Conservation (phyloP, 2,113 vertebrate genomes). For the Ranitomeya variabilis region DNA sequence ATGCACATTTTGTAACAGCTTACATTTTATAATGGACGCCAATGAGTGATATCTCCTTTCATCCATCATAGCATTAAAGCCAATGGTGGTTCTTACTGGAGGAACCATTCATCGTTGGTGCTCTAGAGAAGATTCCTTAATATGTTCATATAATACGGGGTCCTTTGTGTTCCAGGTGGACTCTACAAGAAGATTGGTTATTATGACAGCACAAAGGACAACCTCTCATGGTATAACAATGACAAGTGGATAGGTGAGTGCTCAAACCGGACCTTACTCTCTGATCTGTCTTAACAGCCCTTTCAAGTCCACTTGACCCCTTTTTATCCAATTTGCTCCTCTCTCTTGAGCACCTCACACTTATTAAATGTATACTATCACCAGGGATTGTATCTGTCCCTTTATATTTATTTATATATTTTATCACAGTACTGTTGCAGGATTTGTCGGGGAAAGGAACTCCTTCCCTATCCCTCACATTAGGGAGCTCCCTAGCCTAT, state of each 20-base stretch:
- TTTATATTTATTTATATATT: background rate
- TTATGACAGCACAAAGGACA: constrained; percentile 93
- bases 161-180: constrained; percentile 71
- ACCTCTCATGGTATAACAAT: constrained; percentile 89
- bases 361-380: background rate
- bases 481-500: too few species aligned
- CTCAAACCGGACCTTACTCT: background rate
- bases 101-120: too few species aligned
- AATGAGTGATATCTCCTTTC: background rate
- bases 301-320: background rate
- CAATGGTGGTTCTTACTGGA: background rate
- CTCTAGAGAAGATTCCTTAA: background rate
- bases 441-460: too few species aligned
- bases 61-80: background rate
- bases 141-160: background rate
- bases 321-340: background rate
- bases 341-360: background rate
- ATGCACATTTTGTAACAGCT: background rate
- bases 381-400: background rate
- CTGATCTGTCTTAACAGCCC: background rate
- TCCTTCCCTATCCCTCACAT: too few species aligned
- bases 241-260: constrained; percentile 90
- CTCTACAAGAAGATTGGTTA: constrained; percentile 95
- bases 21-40: background rate
- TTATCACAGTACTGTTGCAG: too few species aligned